These are phyloP conservation scores for Yoshiicerus persimilis DNA, from an alignment of 1,140 invertebrate species.

Conservation along the genomic window DNA sequence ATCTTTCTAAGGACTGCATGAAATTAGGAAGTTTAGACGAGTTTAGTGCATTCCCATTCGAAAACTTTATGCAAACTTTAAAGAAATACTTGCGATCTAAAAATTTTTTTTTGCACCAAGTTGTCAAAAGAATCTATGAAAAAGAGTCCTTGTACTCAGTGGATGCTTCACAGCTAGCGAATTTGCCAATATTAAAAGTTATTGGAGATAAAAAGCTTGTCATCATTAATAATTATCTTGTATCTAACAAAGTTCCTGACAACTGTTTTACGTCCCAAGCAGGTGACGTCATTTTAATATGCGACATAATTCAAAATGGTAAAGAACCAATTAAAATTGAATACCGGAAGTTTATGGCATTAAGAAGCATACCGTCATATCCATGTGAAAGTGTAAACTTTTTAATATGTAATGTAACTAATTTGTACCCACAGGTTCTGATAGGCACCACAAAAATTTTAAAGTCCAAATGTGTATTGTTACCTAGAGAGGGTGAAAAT, in stretches of 20 bases:
- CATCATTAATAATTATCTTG: background rate
- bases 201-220: background rate
- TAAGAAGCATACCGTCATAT: background rate
- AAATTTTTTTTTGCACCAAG: slow-evolving; percentile 16
- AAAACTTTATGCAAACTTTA: slow-evolving; percentile 50
- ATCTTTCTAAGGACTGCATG: slow-evolving; percentile 52
- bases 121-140: slow-evolving; percentile 24
- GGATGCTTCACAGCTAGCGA: background rate
- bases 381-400: background rate
- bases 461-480: background rate
- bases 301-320: background rate
- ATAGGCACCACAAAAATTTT: background rate
- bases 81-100: slow-evolving; percentile 19
- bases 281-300: background rate
- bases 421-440: background rate
- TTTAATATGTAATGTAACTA: background rate
- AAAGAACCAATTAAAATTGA: background rate
- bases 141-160: background rate
- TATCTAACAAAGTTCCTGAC: background rate
- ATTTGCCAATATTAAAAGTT: background rate
- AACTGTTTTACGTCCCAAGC: background rate
- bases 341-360: background rate
- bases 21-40: slow-evolving; percentile 50
- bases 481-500: background rate
- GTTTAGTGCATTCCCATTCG: slow-evolving; percentile 53